Evolutionary conservation across 1,140 invertebrate genomes (phyloP).

Genomic region (Aradophagus sp.): DNA sequence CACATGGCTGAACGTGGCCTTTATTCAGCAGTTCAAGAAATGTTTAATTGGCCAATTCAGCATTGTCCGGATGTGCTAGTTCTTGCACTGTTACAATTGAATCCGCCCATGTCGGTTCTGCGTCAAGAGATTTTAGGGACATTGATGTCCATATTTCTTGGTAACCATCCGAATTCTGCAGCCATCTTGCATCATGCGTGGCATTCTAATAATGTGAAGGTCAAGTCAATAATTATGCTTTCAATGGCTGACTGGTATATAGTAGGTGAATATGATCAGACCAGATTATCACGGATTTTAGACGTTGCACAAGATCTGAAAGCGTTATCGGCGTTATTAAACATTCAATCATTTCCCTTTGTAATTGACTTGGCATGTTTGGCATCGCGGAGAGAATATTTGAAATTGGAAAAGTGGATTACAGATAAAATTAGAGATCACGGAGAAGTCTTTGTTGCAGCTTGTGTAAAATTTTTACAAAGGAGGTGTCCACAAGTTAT

Average conservation of each 20-base stretch:
- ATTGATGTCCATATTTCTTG: conserved; percentile 92
- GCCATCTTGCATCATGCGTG: conserved; percentile 96
- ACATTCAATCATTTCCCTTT: conserved; percentile 94
- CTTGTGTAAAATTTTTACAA: conserved; percentile 90
- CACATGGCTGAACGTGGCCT: conserved; percentile 90
- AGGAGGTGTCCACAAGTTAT: conserved; percentile 90
- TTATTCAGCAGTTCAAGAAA: conserved; percentile 86
- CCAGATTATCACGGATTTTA: conserved; percentile 92
- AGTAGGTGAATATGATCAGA: conserved; percentile 93
- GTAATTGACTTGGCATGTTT: conserved; percentile 98
- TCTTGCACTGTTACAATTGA: conserved; percentile 89
- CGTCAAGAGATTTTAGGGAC: conserved; percentile 89
- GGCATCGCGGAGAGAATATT: conserved; percentile 95
- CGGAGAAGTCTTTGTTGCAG: conserved; percentile 89
- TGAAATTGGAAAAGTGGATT: conserved; percentile 99
- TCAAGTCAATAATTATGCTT: conserved; percentile 93
- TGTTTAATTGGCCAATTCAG: conserved; percentile 93
- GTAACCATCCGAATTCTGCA: conserved; percentile 95
- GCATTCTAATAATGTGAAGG: conserved; percentile 84
- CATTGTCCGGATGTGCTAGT: conserved; percentile 95
- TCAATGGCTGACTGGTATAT: conserved; percentile 98
- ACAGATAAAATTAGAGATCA: conserved; percentile 97
- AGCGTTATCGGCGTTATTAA: conserved; percentile 93
- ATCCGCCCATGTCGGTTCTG: conserved; percentile 82
- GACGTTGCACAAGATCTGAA: conserved; percentile 98